These are phyloP conservation scores for Pseudorasbora parva DNA, from an alignment of 2,113 vertebrate genomes.

Conservation along the genomic window DNA sequence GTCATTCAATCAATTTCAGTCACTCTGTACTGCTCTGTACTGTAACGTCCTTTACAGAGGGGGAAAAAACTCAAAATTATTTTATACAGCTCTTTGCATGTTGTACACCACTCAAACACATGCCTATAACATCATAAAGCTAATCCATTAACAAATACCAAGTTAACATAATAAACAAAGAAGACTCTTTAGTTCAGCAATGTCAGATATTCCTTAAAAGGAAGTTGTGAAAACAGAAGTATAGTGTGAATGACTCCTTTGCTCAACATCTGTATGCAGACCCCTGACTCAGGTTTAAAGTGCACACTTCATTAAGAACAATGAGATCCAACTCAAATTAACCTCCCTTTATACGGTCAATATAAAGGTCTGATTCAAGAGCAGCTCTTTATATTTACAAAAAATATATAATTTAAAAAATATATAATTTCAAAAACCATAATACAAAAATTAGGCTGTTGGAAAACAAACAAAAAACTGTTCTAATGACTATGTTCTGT, in stretches of 20 bases:
- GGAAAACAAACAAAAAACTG: background rate
- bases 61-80: background rate
- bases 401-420: too few species aligned
- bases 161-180: background rate
- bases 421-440: too few species aligned
- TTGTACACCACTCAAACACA: background rate
- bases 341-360: background rate
- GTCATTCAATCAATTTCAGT: too few species aligned
- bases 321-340: conserved; percentile 41
- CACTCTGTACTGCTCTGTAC: too few species aligned
- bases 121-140: background rate
- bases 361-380: background rate
- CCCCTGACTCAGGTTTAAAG: conserved; percentile 70
- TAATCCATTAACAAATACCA: background rate
- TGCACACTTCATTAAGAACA: conserved; percentile 71
- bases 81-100: background rate
- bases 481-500: background rate
- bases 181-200: background rate
- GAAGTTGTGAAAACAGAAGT: background rate
- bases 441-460: background rate
- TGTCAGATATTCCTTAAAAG: background rate
- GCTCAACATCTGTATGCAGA: conserved; percentile 65
- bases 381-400: background rate
- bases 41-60: too few species aligned
- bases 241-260: background rate